Percentiles rank a stretch among this genome's conserved stretches.
phyloP scores from a whole-genome alignment of 2,113 vertebrate genomes.

The human region GRCh38 chr16:80246001-80246500 shows the following conservation, averaged over 20 bases:
- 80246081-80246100: background rate
- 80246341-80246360: constrained; percentile 65
- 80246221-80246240: background rate
- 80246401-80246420: constrained; percentile 70
- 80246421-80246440: constrained; percentile 78
- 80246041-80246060: too few relatives aligned
- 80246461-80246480: constrained; percentile 76
- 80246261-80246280: constrained; percentile 67
- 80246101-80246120: background rate
- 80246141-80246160: background rate
- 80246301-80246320: constrained; percentile 69
- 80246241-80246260: constrained; percentile 40
- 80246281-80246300: constrained; percentile 65
- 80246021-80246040: background rate
- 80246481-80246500: constrained; percentile 62
- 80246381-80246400: constrained; percentile 75
- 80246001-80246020: background rate
- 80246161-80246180: background rate
- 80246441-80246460: constrained; percentile 71
- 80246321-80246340: constrained; percentile 66
- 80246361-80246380: constrained; percentile 63
- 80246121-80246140: background rate
- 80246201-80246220: constrained; percentile 20
- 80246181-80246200: constrained; percentile 4
- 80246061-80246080: background rate